Conservation (phyloP, 2,797 vertebrate genomes). For the Scolopax bukidnonensis region DNA sequence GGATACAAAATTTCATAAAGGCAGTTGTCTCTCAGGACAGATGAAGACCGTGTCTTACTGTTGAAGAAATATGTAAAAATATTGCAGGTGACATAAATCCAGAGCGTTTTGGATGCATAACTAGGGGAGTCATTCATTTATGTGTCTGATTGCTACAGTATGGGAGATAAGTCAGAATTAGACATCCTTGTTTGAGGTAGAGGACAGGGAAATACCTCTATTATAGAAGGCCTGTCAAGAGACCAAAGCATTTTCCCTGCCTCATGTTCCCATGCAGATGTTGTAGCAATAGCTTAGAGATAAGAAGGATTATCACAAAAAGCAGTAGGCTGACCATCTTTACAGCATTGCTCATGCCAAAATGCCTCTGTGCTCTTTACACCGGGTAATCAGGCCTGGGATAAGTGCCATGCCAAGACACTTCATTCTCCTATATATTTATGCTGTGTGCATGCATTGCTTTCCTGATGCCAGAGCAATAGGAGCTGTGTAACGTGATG, state of each 20-base stretch:
- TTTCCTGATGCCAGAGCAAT: not conserved
- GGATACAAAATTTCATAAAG: not conserved
- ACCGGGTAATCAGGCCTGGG: not conserved
- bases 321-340: not conserved
- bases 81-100: not conserved
- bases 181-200: not conserved
- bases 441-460: not conserved
- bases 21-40: not conserved
- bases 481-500: not conserved
- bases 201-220: not conserved
- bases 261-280: not conserved
- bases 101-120: not conserved
- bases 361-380: not conserved
- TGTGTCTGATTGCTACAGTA: not conserved
- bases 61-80: not conserved
- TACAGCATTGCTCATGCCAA: not conserved
- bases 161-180: not conserved
- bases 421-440: not conserved
- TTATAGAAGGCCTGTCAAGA: not conserved
- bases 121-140: not conserved
- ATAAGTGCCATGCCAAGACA: not conserved
- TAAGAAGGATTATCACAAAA: not conserved
- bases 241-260: not conserved
- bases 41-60: not conserved
- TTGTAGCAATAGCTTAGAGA: not conserved